Evolutionary conservation across 2,113 vertebrate genomes (phyloP).

Genomic region (Haemorhous mexicanus): DNA sequence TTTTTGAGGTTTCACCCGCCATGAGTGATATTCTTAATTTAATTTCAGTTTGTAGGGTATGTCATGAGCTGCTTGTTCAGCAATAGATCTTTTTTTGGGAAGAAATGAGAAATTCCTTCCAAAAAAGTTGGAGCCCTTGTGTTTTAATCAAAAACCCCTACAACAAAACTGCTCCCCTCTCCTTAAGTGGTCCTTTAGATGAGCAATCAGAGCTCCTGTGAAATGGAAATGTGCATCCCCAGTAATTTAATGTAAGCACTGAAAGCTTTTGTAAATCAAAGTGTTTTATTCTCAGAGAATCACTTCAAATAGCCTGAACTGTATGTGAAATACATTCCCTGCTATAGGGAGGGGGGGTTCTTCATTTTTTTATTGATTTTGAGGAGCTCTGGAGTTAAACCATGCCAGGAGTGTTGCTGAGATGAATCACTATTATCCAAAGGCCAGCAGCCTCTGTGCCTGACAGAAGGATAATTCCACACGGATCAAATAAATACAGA

Average conservation of each 20-base stretch:
- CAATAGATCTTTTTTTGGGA: neutral
- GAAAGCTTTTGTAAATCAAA: conserved; percentile 52
- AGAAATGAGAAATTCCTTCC: neutral
- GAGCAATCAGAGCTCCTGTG: neutral
- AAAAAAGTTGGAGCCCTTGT: neutral
- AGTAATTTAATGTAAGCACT: conserved; percentile 29
- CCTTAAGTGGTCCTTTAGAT: neutral
- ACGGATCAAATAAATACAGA: conserved; percentile 99
- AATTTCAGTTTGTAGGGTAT: neutral
- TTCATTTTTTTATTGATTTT: conserved; percentile 89
- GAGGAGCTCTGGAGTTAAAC: conserved; percentile 85
- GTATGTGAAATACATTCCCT: conserved; percentile 13
- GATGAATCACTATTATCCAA: conserved; percentile 93
- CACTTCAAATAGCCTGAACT: conserved; percentile 14
- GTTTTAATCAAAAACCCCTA: neutral
- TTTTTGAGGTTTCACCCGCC: neutral
- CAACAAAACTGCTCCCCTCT: neutral
- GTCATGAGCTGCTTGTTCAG: neutral
- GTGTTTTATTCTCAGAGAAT: conserved; percentile 29
- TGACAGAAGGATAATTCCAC: conserved; percentile 99
- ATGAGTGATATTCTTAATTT: neutral
- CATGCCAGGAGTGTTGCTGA: conserved; percentile 90
- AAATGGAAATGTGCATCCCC: neutral
- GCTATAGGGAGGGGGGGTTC: neutral
- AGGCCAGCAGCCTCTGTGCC: conserved; percentile 90